Evolutionary conservation across 2,113 vertebrate genomes (phyloP), one percentile per base, ranked within the genome.

Genomic region (Tetrax tetrax): DNA sequence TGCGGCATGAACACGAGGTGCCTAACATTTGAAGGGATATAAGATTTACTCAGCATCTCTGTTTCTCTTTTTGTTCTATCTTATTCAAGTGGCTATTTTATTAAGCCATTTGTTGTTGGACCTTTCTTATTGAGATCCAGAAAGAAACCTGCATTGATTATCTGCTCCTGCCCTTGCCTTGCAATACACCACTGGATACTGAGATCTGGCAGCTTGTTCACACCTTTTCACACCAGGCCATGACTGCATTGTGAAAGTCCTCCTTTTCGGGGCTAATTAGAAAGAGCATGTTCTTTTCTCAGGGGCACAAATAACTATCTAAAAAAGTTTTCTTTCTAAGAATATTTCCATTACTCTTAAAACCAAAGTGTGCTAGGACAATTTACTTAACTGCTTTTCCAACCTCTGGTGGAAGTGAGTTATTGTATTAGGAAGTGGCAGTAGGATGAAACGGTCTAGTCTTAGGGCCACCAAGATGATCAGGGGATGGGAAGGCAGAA

Each of bases 201-300:
- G 16, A 70, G 70, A 66, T 82, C 86, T 70, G 82, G 31, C 38
- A 71, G 22, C 75, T 92, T 94, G 66, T 92, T 96, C 71, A 80
- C 87, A 74, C 37, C 31, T 95, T 92, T 38, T 86, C 89, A 90
- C 59, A 57, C 83, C 68, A 89, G 78, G 41, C 35, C 59, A 38
- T 2, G 33, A 21, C 43, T 90, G 50, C 71, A 45, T 69, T 74
- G 91, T 91, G 72, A 57, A 90, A 83, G 70, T 86, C 71, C 71
- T 92, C 60, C 65, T 93, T 93, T 90, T 45, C 12, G 37, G 1
- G 64, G 22, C 50, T 86, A 88, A 92, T 86, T 90, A 81, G 63
- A 85, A 89, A 86, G 43, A 86, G 35, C 29, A 71, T 2, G 11
- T 64, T 75, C 50, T 88, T 68, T 60, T 51, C 43, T 50, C 29